Evolutionary conservation across 2,113 vertebrate species (phyloP), one percentile per base, ranked within the genome.

Genomic region (Procapra przewalskii): DNA sequence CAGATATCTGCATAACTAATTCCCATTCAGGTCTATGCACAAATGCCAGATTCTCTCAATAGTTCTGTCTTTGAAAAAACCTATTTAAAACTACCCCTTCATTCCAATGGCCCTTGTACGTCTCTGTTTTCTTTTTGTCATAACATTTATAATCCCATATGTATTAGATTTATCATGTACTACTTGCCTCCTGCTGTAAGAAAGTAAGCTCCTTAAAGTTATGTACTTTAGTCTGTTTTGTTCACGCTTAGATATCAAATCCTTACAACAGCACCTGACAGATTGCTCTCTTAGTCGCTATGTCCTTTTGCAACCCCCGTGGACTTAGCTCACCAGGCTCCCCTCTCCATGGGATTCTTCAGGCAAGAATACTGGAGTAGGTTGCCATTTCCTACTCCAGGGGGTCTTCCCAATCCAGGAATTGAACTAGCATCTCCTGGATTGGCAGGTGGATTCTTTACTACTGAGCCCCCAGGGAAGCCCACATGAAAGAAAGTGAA

Each of bases 231-330:
- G 14, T 82, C 25, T 79, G 5, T 75, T 84, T 59, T 79, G 11
- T 84, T 97, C n/a, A 91, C 3, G n/a, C 43, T 59, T 67, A 86
- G 59, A 94, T 94, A 93, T 36, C 36, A 95, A 80, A n/a, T 86
- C 5, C 52, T 33, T 50, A 7, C 9, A 50, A 43, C 7, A 88
- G 10, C 77, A 81, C 10, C 50, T 84, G 15, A 7, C 1, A 4
- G 45, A 77, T 33, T 77, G 23, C 40, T 43, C 36, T 25, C 23
- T 75, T 43, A 6, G 6, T 27, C 3, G 0, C 23, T 77, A 15
- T 77, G 40, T 23, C 71, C 71, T 14, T 77, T 43, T 43, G 71
- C 43, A 36, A 43, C 71, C 36, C 40, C 71, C 36, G 25, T 43
- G 36, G 40, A 40, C 40, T 3, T 77, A 43, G 71, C 23, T 43